A percentile compares a stretch with the other conserved stretches of the same genome.
Evolutionary conservation across 2,888 invertebrate genomes (phyloP).

Genomic region (Trachelus troglodyta): DNA sequence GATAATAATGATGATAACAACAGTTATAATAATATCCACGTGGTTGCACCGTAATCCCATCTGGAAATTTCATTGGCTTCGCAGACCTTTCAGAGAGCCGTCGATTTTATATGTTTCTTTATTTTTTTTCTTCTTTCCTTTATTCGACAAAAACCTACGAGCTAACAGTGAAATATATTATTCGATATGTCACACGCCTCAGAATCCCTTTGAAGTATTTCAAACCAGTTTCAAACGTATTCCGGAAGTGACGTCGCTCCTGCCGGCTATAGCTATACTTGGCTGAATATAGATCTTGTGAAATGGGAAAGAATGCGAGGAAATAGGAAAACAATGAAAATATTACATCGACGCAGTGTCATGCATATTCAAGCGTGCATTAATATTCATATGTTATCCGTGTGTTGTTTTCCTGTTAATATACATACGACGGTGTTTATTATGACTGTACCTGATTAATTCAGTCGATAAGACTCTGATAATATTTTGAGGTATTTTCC

Average conservation of each 20-base stretch:
- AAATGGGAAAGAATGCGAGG: not conserved
- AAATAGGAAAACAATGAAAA: conserved; percentile 44
- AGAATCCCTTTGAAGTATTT: not conserved
- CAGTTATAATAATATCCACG: not conserved
- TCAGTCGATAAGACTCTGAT: not conserved
- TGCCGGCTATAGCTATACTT: not conserved
- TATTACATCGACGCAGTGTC: conserved; percentile 59
- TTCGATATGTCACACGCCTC: too few relatives aligned
- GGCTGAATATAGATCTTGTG: not conserved
- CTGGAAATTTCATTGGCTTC: not conserved
- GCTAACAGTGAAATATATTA: too few relatives aligned
- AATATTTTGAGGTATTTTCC: too few relatives aligned
- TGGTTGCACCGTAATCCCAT: not conserved
- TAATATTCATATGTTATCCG: conserved; percentile 63
- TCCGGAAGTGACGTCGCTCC: not conserved
- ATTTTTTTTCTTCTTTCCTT: not conserved
- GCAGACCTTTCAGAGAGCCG: not conserved
- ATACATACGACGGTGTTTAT: not conserved
- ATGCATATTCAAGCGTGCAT: conserved; percentile 58
- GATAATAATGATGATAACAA: not conserved
- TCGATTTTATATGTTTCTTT: not conserved
- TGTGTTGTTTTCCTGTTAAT: conserved; percentile 44
- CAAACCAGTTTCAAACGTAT: not conserved
- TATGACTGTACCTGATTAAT: not conserved
- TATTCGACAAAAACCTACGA: not conserved